Base-by-base conservation (phyloP, 2,888 invertebrate genomes). In the Panorpa germanica region DNA sequence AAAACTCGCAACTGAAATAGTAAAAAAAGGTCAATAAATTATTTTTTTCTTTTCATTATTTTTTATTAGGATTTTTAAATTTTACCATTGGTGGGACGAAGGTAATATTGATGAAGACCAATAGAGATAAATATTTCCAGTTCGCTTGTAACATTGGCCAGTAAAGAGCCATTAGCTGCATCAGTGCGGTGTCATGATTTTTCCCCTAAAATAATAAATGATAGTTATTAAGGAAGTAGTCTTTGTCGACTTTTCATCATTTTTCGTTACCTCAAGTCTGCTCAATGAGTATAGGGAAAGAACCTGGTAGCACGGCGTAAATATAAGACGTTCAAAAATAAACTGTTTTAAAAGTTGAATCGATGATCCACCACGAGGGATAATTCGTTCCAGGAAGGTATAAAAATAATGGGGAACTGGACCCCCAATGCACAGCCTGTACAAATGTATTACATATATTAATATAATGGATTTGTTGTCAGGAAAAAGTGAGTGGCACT, bases 321-420 rank as follows among this genome's bases (percentile, higher is more conserved):
- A 81, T 10, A 77, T 45, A 9, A 77, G 45, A 44, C 82, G 60
- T 48, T 83, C 82, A 36, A 77, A 58, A 14, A 80, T 36, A 35
- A 83, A 56, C 42, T 71, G 66, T 43, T 66, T 66, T 4, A 62
- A 54, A 25, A 66, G 44, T 2, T 61, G 56, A 34, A 61, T 61
- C 29, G 62, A 58, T 6, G 65, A 57, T 13, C 63, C 45, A 33
- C 67, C 64, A 36, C 65, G 61, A 1, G 69, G 62, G 33, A 76
- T 63, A 18, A 66, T 39, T 29, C 55, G 53, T 38, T 76, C 75
- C 25, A 75, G 44, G 19, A 63, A 54, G 37, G 59, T 57, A 44
- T 77, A 80, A 49, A 82, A 81, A 45, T 68, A 77, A 50, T 82
- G 81, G 1, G 82, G 81, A 4, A 81, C 55, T 3, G 74, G 64